Evolutionary conservation across 1,140 invertebrate genomes (phyloP), one percentile per base, ranked within the genome.

Genomic region (Ephestia elutella): DNA sequence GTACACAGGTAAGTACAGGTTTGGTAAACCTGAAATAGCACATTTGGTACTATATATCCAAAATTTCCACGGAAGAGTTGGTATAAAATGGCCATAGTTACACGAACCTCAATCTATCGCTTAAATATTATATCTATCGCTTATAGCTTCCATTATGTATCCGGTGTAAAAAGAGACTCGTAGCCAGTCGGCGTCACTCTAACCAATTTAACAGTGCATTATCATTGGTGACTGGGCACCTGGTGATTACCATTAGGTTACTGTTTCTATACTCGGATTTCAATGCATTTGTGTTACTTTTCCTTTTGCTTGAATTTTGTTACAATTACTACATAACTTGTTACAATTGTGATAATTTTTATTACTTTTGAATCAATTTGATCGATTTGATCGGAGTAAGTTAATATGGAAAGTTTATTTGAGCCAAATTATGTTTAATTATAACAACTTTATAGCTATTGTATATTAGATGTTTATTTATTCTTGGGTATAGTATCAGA

Each of bases 141-240:
- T 25, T 25, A 25, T 59, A 54, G 56, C 57, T 66, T 63, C 53
- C 62, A 49, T 62, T 64, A 60, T 59, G 49, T 64, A 62, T 65
- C 35, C 28, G 28, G 21, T 58, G 57, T 2, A 59, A 62, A 64
- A 73, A 68, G 63, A 56, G 38, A n/a, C n/a, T n/a, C 60, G 53
- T 60, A 44, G n/a, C n/a, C 15, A 17, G 38, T 1, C 38, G 38
- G 13, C 30, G 59, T 44, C 56, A 66, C 64, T 72, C 62, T 72
- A 70, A 70, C 64, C 66, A 75, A 75, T 75, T 75, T 72, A 56
- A 57, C 64, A 62, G 59, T 54, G 18, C 59, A 65, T 75, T 75
- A 72, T 59, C 62, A 30, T 54, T 68, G 66, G 67, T 66, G 60
- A 63, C 57, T 49, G 51, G 54, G 56, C 49, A 54, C 54, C 51